These are phyloP conservation scores for Spialia ferax DNA, from an alignment of 2,888 invertebrate genomes.

Conservation along the genomic window DNA sequence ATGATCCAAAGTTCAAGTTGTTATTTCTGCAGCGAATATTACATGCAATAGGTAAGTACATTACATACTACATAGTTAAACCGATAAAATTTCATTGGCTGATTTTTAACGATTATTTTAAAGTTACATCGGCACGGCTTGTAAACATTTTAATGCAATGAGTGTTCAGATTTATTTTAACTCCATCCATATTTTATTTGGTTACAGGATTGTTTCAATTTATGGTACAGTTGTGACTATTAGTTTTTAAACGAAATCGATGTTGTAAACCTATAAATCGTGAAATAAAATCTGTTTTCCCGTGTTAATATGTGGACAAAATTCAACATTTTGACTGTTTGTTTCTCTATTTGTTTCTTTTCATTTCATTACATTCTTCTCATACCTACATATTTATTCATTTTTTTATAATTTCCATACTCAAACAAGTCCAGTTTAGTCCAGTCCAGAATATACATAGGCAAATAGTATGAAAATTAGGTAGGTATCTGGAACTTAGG, in stretches of 20 bases:
- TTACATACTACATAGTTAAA: constrained; percentile 3
- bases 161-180: constrained; percentile 13
- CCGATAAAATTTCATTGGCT: constrained; percentile 13
- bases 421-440: too few species aligned
- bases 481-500: too few species aligned
- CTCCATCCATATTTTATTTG: constrained; percentile 21
- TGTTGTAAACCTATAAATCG: neutral
- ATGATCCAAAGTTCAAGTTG: neutral
- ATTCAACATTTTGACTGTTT: too few species aligned
- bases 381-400: too few species aligned
- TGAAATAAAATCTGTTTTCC: neutral
- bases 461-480: too few species aligned
- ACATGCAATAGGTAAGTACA: too few species aligned
- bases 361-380: too few species aligned
- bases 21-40: neutral
- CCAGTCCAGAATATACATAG: too few species aligned
- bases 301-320: too few species aligned
- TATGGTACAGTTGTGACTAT: neutral
- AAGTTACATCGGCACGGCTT: constrained; percentile 17
- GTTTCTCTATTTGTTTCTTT: too few species aligned
- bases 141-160: constrained; percentile 19
- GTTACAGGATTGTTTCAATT: constrained; percentile 21
- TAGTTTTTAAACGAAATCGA: constrained; percentile 9
- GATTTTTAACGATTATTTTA: constrained; percentile 17
- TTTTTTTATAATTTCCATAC: too few species aligned